Evolutionary conservation across 2,113 vertebrate genomes (phyloP), one percentile per base, ranked within the genome.

Genomic region (Leiothrix lutea): DNA sequence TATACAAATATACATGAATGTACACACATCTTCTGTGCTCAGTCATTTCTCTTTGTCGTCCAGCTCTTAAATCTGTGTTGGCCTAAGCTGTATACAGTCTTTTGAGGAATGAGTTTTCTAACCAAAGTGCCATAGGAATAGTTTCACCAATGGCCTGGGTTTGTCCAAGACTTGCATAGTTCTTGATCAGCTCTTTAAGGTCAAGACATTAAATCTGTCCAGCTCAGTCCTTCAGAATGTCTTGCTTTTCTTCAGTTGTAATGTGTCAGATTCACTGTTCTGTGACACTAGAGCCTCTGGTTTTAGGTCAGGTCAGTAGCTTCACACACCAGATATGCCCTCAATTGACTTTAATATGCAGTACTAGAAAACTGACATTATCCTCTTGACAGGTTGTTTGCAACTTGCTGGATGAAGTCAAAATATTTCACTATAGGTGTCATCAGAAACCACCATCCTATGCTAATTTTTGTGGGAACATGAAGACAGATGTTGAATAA

Each of bases 341-440:
- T 95, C 95, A 92, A 80, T 95, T 97, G 95, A 96, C 97, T 94
- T 98, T 97, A 97, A 97, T 98, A 98, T 98, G 96, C 98, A 95
- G 91, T 92, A 86, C 95, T 91, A 95, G 91, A 95, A 97, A 98
- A 97, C 81, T 98, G 98, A 98, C 98, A 98, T 98, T 98, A 98
- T 98, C 97, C 83, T 97, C 95, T 97, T 98, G 98, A 98, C 98
- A 98, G 98, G 96, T 98, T 98, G 98, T 98, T 98, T 98, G 98
- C 97, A 98, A 97, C 98, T 98, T 97, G 97, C 97, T 97, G 97
- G 97, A 97, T 92, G 96, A 97, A 98, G 97, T 98, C 98, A 98
- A 98, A 98, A 98, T 98, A 98, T 98, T 98, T 98, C 98, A 98
- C 97, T 95, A 95, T 95, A 98, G 97, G 97, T 98, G 98, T 98